Conservation (phyloP, 2,888 invertebrate species). For the Litoditis marina region DNA sequence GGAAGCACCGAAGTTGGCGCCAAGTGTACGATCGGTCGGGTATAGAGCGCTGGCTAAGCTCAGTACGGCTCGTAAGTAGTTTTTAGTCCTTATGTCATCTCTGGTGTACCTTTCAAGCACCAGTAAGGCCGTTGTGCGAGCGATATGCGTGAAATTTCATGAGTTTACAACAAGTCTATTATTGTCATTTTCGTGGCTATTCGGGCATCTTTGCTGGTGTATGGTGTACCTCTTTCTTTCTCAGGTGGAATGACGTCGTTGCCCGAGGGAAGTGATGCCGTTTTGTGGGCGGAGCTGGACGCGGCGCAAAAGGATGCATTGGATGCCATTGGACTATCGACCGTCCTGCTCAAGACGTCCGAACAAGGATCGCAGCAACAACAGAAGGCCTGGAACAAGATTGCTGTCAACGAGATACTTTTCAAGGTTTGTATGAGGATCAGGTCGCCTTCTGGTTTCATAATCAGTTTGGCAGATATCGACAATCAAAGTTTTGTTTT, state of each 20-base stretch:
- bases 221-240: not conserved
- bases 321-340: conserved; percentile 25
- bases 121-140: no score
- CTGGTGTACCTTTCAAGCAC: no score
- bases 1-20: conserved; percentile 26
- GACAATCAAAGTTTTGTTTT: no score
- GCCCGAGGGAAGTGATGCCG: conserved; percentile 21
- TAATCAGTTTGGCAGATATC: no score
- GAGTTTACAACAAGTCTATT: no score
- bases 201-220: no score
- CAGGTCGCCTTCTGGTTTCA: no score
- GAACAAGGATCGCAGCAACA: conserved; percentile 16
- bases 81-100: not conserved
- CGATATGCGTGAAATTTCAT: no score
- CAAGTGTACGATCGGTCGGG: conserved; percentile 26
- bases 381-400: conserved; percentile 27
- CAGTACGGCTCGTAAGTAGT: conserved; percentile 14
- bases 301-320: conserved; percentile 34
- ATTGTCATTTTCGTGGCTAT: no score
- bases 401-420: conserved; percentile 24
- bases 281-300: conserved; percentile 25
- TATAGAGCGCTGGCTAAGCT: conserved; percentile 23
- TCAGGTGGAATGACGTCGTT: conserved; percentile 19
- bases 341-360: conserved; percentile 22
- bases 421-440: conserved; percentile 15